phyloP scores from a whole-genome alignment of 2,888 invertebrate species.

The Crossocerus cetratus region DNA sequence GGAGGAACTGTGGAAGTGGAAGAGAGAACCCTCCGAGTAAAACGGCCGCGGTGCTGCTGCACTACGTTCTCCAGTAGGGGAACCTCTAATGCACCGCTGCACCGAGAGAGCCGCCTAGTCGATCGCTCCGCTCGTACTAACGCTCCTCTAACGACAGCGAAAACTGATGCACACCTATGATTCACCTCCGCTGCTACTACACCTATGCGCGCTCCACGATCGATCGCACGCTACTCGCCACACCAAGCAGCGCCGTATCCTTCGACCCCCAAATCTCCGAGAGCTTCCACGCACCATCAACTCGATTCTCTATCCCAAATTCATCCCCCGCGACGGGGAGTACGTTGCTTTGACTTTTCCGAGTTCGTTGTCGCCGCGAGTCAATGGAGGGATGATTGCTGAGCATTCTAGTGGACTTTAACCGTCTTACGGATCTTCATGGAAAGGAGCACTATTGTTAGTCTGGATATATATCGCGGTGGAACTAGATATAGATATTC shows the following conservation, averaged over 20 bases:
- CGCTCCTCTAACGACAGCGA: not conserved
- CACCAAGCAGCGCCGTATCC: not conserved
- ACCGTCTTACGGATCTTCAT: not conserved
- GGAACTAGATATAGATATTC: not conserved
- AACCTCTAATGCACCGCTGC: constrained; percentile 60
- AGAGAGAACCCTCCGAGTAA: constrained; percentile 63
- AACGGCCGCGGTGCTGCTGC: constrained; percentile 57
- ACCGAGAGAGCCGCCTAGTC: constrained; percentile 45
- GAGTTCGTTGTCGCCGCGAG: too few species aligned
- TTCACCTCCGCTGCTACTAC: constrained; percentile 6
- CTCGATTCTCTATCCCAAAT: too few species aligned
- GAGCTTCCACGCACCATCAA: too few species aligned
- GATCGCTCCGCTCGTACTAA: constrained; percentile 27
- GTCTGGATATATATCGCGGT: not conserved
- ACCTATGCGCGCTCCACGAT: not conserved
- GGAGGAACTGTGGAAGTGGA: constrained; percentile 69
- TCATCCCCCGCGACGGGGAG: too few species aligned
- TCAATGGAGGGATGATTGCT: too few species aligned
- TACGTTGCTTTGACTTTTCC: too few species aligned
- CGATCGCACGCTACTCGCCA: not conserved
- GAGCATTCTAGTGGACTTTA: not conserved
- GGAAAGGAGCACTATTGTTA: constrained; percentile 2
- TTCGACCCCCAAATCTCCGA: not conserved
- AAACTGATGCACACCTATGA: constrained; percentile 3
- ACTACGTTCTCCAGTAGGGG: constrained; percentile 67